A percentile compares a stretch with the other conserved stretches of the same genome.
Conservation (phyloP, 2,888 invertebrate genomes). For the Tinea trinotella region DNA sequence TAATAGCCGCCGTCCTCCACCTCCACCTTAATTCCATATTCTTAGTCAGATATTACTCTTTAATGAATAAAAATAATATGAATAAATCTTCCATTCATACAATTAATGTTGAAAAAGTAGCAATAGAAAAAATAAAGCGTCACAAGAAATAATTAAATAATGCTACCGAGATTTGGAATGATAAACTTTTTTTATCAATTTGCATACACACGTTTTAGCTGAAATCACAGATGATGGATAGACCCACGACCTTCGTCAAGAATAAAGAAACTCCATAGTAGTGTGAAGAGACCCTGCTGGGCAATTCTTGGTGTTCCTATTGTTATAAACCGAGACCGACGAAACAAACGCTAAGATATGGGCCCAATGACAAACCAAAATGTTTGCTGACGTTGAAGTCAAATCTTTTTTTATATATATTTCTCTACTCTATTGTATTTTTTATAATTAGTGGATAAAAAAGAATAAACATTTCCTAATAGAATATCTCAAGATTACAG, state of each 20-base stretch:
- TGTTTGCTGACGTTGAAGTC: constrained; percentile 7
- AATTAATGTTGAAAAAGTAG: neutral
- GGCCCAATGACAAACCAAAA: constrained; percentile 14
- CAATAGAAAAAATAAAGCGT: neutral
- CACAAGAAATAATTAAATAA: neutral
- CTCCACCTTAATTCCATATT: too few species aligned
- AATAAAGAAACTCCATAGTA: constrained; percentile 33
- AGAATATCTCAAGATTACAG: too few species aligned
- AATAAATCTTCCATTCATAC: too few species aligned
- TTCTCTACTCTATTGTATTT: neutral
- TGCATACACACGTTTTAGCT: constrained; percentile 21
- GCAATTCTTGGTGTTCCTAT: constrained; percentile 13
- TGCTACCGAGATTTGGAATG: constrained; percentile 5
- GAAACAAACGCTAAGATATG: constrained; percentile 5
- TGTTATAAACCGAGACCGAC: neutral
- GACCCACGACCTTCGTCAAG: constrained; percentile 44
- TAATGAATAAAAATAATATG: too few species aligned
- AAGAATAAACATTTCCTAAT: neutral
- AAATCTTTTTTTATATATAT: constrained; percentile 2
- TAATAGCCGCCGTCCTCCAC: too few species aligned
- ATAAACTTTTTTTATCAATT: neutral
- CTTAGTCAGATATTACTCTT: too few species aligned
- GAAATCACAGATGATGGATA: constrained; percentile 40
- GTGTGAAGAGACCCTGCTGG: constrained; percentile 15
- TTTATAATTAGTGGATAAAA: neutral